Evolutionary conservation across 2,888 invertebrate genomes (phyloP).

Genomic region (Hoplodrina ambigua): DNA sequence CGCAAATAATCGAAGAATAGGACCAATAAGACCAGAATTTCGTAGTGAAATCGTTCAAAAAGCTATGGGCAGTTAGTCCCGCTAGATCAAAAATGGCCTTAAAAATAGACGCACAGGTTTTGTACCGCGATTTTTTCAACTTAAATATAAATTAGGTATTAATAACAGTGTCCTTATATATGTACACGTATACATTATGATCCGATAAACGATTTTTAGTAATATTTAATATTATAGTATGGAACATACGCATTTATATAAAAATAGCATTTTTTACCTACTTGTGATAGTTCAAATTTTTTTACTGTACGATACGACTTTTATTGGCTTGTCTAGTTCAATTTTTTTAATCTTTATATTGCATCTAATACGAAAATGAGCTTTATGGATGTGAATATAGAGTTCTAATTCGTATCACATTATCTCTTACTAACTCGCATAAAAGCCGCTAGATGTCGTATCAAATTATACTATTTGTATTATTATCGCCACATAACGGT

Average conservation of each 20-base stretch:
- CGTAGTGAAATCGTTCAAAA: slow-evolving; percentile 38
- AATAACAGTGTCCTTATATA: slow-evolving; percentile 74
- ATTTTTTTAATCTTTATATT: slow-evolving; percentile 13
- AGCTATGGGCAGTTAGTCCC: slow-evolving; percentile 68
- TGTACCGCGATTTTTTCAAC: slow-evolving; percentile 66
- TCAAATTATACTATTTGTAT: slow-evolving; percentile 40
- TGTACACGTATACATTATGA: slow-evolving; percentile 64
- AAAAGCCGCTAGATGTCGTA: slow-evolving; percentile 38
- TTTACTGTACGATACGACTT: slow-evolving; percentile 62
- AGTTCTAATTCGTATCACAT: slow-evolving; percentile 24
- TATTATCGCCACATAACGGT: slow-evolving; percentile 24
- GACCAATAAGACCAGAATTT: slow-evolving; percentile 35
- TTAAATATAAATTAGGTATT: slow-evolving; percentile 62
- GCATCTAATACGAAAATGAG: slow-evolving; percentile 2
- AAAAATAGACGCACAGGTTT: slow-evolving; percentile 71
- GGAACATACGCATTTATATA: slow-evolving; percentile 77
- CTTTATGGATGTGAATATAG: neutral
- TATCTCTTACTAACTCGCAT: neutral
- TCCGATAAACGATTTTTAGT: slow-evolving; percentile 64
- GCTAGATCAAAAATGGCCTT: slow-evolving; percentile 72
- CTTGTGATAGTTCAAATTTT: slow-evolving; percentile 75
- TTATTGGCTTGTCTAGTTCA: slow-evolving; percentile 22
- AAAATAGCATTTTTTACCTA: slow-evolving; percentile 81
- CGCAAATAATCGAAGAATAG: slow-evolving; percentile 37
- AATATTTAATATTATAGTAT: slow-evolving; percentile 63